Percentiles rank a stretch among this genome's conserved stretches.
Evolutionary conservation across 2,797 vertebrate genomes (phyloP).

Genomic region (Lerista edwardsae): DNA sequence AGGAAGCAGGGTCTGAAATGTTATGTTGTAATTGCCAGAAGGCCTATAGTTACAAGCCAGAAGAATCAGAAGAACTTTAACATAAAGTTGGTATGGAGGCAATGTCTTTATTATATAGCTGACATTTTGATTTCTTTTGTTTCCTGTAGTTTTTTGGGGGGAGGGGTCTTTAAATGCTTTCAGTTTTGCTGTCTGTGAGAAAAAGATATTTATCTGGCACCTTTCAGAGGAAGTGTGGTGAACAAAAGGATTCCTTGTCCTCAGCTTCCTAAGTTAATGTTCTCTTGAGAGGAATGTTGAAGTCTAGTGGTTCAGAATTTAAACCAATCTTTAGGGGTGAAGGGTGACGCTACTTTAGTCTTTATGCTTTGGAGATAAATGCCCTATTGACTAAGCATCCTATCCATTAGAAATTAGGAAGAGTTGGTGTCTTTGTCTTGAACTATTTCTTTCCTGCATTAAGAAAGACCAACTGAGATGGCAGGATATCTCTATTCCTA

Average conservation of each 20-base stretch:
- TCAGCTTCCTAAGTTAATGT: slow-evolving; percentile 26
- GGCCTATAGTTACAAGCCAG: slow-evolving; percentile 14
- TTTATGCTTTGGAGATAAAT: slow-evolving; percentile 24
- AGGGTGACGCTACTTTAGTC: neutral
- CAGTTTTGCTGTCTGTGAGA: slow-evolving; percentile 19
- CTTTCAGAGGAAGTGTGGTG: slow-evolving; percentile 42
- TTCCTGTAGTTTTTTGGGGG: slow-evolving; percentile 24
- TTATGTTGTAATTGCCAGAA: slow-evolving; percentile 26
- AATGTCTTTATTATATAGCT: slow-evolving; percentile 35
- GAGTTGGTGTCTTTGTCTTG: neutral
- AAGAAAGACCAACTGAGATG: neutral
- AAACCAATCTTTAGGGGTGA: slow-evolving; percentile 15
- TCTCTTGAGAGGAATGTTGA: slow-evolving; percentile 19
- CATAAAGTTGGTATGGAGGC: slow-evolving; percentile 50
- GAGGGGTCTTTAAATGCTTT: slow-evolving; percentile 16
- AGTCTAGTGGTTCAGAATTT: slow-evolving; percentile 21
- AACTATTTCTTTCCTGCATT: slow-evolving; percentile 21
- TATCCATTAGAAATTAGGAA: slow-evolving; percentile 15
- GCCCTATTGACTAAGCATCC: neutral
- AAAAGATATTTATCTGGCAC: slow-evolving; percentile 19
- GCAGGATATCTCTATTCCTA: fast-evolving
- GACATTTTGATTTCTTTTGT: slow-evolving; percentile 54
- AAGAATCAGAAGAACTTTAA: slow-evolving; percentile 54
- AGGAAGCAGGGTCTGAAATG: slow-evolving; percentile 13
- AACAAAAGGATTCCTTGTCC: slow-evolving; percentile 27